A percentile compares a stretch with the other conserved stretches of the same genome.
Evolutionary conservation across 2,888 invertebrate species (phyloP).

Genomic region (Kryphioiulus occultus): DNA sequence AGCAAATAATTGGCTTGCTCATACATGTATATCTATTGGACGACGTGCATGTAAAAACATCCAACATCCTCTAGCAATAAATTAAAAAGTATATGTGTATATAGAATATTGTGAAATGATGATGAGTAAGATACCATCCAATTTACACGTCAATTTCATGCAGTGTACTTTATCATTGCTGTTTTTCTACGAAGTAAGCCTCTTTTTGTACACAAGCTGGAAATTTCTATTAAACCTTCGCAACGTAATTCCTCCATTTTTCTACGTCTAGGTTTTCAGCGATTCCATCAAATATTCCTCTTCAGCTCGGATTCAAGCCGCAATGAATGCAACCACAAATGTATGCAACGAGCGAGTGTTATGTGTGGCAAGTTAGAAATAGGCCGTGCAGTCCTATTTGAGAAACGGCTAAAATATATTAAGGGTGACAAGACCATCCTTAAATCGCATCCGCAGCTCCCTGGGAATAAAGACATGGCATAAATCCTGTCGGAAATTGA

Average conservation of each 20-base stretch:
- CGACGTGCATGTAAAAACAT: too few relatives aligned
- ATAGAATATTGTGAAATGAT: too few relatives aligned
- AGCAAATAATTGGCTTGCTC: too few relatives aligned
- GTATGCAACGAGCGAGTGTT: conserved; percentile 1
- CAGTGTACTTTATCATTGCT: background rate
- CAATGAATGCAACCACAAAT: conserved; percentile 3
- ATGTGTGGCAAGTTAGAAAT: background rate
- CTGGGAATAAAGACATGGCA: background rate
- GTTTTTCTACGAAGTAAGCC: background rate
- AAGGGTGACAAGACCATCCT: conserved; percentile 28
- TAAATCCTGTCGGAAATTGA: conserved; percentile 26
- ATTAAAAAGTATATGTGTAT: too few relatives aligned
- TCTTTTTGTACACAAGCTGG: background rate
- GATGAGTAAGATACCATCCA: background rate
- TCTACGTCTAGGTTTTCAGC: background rate
- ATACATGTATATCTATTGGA: too few relatives aligned
- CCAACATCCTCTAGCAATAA: too few relatives aligned
- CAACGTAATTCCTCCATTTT: conserved; percentile 3
- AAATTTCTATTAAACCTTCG: background rate
- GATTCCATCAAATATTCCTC: conserved; percentile 35
- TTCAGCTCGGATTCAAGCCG: background rate
- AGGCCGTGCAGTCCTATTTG: background rate
- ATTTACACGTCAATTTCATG: background rate
- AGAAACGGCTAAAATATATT: conserved; percentile 11
- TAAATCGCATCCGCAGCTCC: conserved; percentile 31